Evolutionary conservation across 1,140 invertebrate genomes (phyloP), one percentile per base, ranked within the genome.

Genomic region (Vanessa tameamea): DNA sequence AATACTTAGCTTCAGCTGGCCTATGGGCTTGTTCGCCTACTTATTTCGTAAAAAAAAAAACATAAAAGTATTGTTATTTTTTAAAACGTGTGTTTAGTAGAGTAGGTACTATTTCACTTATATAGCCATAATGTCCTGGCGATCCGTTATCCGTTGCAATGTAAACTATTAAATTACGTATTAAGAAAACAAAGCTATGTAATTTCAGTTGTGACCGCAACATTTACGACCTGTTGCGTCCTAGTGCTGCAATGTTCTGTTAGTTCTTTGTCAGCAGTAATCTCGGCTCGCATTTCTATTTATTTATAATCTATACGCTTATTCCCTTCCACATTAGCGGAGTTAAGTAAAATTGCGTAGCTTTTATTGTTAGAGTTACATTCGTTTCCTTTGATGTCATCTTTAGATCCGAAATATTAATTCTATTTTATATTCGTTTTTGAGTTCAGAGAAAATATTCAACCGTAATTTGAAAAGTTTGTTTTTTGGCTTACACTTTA

Each of bases 181-280:
- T 83, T 81, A 85, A 84, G 80, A 87, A 84, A 85, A 87, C 87
- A 89, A 86, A 78, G 80, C 78, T 80, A 83, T 88, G 85, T 88
- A 88, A 90, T 87, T 88, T 85, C 84, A 91, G 83, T 80, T 78
- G 75, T 65, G 73, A 91, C 87, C 87, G 78, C 86, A 88, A 83
- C 80, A 80, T 91, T 87, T 84, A 85, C 84, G 81, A 87, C 82
- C 85, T 89, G 86, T 82, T 86, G 85, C 78, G 72, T 76, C 65
- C 75, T 80, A 78, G 77, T 71, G 50, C 59, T 72, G 71, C 77
- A 78, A 78, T 64, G 57, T 69, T 77, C 65, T 61, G 57, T 61
- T 76, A 57, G 51, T 72, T 71, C 70, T 75, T 79, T 77, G 65
- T 81, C 71, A 59, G 37, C 48, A 53, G 37, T 64, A 23, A 68